Base-by-base conservation (phyloP, 2,797 vertebrate genomes). In the Harpagifer antarcticus region DNA sequence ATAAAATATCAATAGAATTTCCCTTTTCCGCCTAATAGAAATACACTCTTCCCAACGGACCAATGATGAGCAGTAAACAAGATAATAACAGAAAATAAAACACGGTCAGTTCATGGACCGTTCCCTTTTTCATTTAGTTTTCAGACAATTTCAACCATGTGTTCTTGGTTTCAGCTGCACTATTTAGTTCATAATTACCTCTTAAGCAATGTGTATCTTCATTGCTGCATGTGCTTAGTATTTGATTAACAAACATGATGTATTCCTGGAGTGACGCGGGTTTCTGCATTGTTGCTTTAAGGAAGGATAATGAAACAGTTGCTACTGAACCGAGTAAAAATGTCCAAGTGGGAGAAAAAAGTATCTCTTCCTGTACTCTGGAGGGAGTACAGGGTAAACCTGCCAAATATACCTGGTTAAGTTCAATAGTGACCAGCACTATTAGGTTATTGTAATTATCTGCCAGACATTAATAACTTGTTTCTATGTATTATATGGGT, bases 361-460 rank as follows among this genome's bases (percentile, higher is more conserved):
- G 3, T 27, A 55, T 23, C n/a, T 12, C 20, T 37, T 43, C 43
- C 19, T 60, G 44, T n/a, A 7, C 17, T 14, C 31, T 31, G 0
- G n/a, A 20, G 13, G n/a, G n/a, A 52, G 19, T 37, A n/a, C 11
- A 70, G 54, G 40, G 54, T 43, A n/a, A 40, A 0, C 55, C 27
- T 27, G 27, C 27, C 27, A 54, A 52, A 53, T 47, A 65, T 4
- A 44, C 42, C 72, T 54, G 45, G 75, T 62, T 40, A 12, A 37
- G 33, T 37, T 37, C 3, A 63, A 8, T 8, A 44, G 9, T 44
- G 43, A 20, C 15, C 19, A 47, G 42, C 9, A 47, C 7, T 14
- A 13, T 8, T 14, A 27, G 5, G 27, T 16, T 9, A 27, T 37
- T 37, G 33, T 37, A 37, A 37, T 9, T 4, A 20, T 70, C 19